Base-by-base conservation (phyloP, 2,797 vertebrate species). In the Selene dorsalis region DNA sequence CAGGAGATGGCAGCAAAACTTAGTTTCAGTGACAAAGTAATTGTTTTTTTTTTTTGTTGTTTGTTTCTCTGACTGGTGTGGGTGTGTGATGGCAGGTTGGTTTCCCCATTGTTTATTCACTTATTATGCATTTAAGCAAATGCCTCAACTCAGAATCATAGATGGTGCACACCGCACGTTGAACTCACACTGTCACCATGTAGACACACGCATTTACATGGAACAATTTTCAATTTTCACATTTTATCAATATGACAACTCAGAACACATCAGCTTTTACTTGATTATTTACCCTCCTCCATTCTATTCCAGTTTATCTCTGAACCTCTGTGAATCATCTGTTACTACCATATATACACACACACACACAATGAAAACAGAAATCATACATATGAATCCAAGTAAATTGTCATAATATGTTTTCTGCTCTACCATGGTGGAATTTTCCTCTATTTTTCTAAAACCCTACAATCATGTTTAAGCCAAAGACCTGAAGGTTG, bases 1-100 rank as follows among this genome's bases (percentile, higher is more conserved):
- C 93, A 92, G 78, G 4, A 92, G 93, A 93, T 93, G 92, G 89
- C 84, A 84, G 92, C 91, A 93, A 50, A 75, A 57, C 47, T 70
- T 48, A 80, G 57, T 60, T 62, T 62, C 59, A 70, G 30, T 45
- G 45, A 35, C 57, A 75, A 39, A 69, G 56, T 41, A 4, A 14
- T 58, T 55, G 26, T 41, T 58, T 26, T 6, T 41, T 32, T 43
- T 56, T 26, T 4, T 20, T 73, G n/a, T 12, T 67, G 20, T 69
- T 26, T 4, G 17, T 73, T 12, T 68, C n/a, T 69, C 59, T 52
- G 47, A 39, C 38, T 48, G 20, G 50, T 41, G 43, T 81, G 66
- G 62, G 70, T 61, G 61, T 84, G 35, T 63, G 39, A 69, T 16
- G 35, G 26, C 30, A 48, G 13, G 53, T 41, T 32, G 5, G 18